Percentiles rank a stretch among this genome's conserved stretches.
These are phyloP conservation scores for Chrysolina oricalcia DNA, from an alignment of 2,888 invertebrate species.

Conservation along the genomic window DNA sequence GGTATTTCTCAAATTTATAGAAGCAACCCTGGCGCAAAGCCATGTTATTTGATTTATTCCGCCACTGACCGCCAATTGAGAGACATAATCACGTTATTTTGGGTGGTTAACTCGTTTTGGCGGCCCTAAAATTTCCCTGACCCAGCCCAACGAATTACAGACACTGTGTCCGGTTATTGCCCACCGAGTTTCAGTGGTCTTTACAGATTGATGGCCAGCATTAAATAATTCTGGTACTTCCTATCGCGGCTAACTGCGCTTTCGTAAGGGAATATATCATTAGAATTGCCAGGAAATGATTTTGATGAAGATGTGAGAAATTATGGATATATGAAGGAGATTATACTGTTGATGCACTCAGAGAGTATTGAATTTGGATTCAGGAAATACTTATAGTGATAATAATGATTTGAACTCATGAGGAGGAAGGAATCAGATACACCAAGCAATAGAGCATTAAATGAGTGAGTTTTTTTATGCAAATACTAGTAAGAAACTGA, in stretches of 20 bases:
- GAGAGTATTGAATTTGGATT: too few relatives aligned
- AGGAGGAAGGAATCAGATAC: too few relatives aligned
- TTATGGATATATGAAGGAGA: too few relatives aligned
- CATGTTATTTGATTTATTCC: constrained; percentile 33
- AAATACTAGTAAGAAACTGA: too few relatives aligned
- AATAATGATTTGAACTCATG: too few relatives aligned
- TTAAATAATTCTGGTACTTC: constrained; percentile 40
- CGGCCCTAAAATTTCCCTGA: constrained; percentile 38
- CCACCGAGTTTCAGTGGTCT: constrained; percentile 35
- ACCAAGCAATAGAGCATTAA: too few relatives aligned
- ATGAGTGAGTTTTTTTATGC: too few relatives aligned
- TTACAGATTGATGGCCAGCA: constrained; percentile 41
- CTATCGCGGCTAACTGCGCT: constrained; percentile 31
- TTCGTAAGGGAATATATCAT: constrained; percentile 31
- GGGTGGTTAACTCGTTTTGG: constrained; percentile 41
- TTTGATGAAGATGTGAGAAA: neutral
- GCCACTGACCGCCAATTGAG: constrained; percentile 31
- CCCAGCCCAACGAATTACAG: constrained; percentile 42
- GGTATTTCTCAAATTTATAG: constrained; percentile 1
- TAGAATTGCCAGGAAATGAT: constrained; percentile 22
- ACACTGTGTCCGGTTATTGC: constrained; percentile 35
- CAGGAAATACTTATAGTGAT: too few relatives aligned
- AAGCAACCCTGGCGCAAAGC: neutral
- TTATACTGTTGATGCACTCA: too few relatives aligned
- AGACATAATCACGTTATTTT: constrained; percentile 43